Conservation (phyloP, 2,797 vertebrate genomes). For the Graptemys geographica region DNA sequence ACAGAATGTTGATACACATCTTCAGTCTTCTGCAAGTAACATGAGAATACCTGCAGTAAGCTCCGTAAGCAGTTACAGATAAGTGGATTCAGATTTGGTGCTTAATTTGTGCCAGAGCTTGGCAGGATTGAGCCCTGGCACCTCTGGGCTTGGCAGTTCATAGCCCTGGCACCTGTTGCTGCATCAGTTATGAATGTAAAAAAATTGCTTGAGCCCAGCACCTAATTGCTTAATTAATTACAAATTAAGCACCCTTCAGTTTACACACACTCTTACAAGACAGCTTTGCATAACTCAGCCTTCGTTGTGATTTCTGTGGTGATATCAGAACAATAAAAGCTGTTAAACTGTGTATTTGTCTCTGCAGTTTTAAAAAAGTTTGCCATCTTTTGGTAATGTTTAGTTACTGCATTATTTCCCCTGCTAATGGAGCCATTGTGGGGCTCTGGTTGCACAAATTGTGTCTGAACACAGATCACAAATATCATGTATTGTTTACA, state of each 20-base stretch:
- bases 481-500: neutral
- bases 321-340: neutral
- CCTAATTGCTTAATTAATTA: neutral
- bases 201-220: neutral
- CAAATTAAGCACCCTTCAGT: neutral
- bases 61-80: neutral
- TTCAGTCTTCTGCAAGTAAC: neutral
- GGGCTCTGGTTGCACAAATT: neutral
- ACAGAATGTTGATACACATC: neutral
- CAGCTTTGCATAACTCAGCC: neutral
- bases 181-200: neutral
- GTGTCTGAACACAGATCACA: neutral
- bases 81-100: neutral
- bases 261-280: neutral
- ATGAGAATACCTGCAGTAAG: neutral
- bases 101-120: neutral
- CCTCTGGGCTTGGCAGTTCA: neutral
- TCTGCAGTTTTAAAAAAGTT: neutral
- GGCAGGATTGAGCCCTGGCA: neutral
- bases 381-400: slow-evolving; percentile 50
- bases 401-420: neutral
- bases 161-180: neutral
- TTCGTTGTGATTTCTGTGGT: neutral
- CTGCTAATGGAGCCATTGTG: neutral
- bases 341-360: accelerated